Conservation (phyloP, 2,113 vertebrate genomes). For the Platichthys flesus region DNA sequence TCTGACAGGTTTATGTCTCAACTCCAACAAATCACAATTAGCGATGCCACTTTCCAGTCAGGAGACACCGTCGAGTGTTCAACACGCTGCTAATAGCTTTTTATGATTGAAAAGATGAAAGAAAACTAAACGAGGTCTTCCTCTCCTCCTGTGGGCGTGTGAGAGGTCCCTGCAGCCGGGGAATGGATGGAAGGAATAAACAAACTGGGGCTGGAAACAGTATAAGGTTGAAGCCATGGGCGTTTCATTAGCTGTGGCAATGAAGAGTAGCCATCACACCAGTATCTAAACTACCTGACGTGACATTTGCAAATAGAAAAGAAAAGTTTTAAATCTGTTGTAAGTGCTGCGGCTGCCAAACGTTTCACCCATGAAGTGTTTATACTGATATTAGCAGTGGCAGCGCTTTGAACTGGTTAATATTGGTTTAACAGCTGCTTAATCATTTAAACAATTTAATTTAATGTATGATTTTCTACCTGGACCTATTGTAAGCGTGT, state of each 20-base stretch:
- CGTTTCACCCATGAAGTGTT: not conserved
- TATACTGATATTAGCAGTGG: not conserved
- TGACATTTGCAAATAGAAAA: not conserved
- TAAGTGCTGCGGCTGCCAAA: not conserved
- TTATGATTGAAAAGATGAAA: not conserved
- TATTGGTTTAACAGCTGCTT: too few species aligned
- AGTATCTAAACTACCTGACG: slow-evolving; percentile 3
- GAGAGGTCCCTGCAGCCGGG: too few species aligned
- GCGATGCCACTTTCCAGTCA: not conserved
- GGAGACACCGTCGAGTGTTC: not conserved
- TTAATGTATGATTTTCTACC: too few species aligned
- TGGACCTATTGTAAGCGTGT: not conserved
- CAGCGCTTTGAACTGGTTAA: too few species aligned
- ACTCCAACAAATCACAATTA: not conserved
- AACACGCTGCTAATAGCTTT: not conserved
- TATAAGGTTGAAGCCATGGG: not conserved
- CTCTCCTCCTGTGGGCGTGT: not conserved
- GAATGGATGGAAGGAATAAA: not conserved
- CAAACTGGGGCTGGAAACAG: not conserved
- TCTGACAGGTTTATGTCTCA: not conserved
- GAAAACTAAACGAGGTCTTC: too few species aligned
- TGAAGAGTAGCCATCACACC: not conserved
- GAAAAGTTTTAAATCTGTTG: not conserved
- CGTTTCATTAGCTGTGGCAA: not conserved
- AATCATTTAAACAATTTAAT: too few species aligned